A percentile compares a stretch with the other conserved stretches of the same genome.
These are phyloP conservation scores for Albula goreensis DNA, from an alignment of 2,113 vertebrate genomes.

Conservation along the genomic window DNA sequence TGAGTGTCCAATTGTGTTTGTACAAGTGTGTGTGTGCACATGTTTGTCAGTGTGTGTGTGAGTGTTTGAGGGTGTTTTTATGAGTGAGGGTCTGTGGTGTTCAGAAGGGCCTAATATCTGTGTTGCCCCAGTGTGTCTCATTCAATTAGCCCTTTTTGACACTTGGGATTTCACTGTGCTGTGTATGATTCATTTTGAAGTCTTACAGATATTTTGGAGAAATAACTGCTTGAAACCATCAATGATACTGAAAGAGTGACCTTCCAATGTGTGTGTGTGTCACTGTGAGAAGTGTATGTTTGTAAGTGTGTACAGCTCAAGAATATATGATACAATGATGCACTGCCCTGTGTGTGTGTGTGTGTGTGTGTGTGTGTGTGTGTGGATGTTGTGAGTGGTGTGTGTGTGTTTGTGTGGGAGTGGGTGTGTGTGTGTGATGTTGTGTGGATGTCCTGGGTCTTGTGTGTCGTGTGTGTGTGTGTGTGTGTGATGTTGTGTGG, in stretches of 20 bases:
- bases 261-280: not conserved
- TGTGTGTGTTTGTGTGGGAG: too few species aligned
- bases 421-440: too few species aligned
- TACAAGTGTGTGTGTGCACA: conserved; percentile 42
- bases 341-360: conserved; percentile 44
- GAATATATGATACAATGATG: not conserved
- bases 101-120: too few species aligned
- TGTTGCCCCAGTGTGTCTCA: too few species aligned
- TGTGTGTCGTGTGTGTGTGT: too few species aligned
- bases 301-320: not conserved
- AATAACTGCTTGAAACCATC: not conserved
- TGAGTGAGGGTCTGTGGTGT: not conserved
- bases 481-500: too few species aligned
- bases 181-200: not conserved
- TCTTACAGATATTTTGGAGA: not conserved
- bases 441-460: too few species aligned
- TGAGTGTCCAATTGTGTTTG: conserved; percentile 54
- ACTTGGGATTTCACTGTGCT: not conserved
- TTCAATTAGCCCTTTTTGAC: not conserved
- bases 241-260: too few species aligned
- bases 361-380: not conserved
- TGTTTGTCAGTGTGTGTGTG: not conserved
- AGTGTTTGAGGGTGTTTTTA: not conserved
- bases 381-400: too few species aligned
- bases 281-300: not conserved